Percentiles rank a stretch among this genome's conserved stretches.
Evolutionary conservation across 2,888 invertebrate species (phyloP).

Genomic region (Mythimna impura): DNA sequence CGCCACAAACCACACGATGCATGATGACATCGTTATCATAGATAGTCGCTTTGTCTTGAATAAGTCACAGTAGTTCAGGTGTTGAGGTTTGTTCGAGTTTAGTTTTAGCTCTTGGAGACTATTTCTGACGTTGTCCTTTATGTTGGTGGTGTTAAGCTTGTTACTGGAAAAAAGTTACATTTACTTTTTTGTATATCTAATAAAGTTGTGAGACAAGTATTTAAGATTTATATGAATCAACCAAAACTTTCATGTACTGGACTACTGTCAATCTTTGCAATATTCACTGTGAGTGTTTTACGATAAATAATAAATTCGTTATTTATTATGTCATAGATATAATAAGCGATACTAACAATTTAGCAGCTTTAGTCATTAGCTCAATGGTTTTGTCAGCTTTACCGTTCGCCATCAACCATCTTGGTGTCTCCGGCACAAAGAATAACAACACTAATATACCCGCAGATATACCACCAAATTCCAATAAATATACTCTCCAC

Average conservation of each 20-base stretch:
- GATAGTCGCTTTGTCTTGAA: conserved; percentile 71
- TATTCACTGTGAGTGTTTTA: too few relatives aligned
- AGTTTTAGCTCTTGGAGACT: conserved; percentile 66
- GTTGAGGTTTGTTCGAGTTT: conserved; percentile 58
- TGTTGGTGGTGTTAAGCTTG: conserved; percentile 65
- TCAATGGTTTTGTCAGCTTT: conserved; percentile 69
- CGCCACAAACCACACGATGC: conserved; percentile 70
- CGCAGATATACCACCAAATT: conserved; percentile 64
- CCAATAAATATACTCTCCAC: conserved; percentile 73
- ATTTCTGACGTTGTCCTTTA: conserved; percentile 70
- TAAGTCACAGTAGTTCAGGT: conserved; percentile 70
- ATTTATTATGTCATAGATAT: neutral
- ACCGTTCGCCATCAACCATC: conserved; percentile 78
- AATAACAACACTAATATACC: conserved; percentile 67
- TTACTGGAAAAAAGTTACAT: conserved; percentile 70
- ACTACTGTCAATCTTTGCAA: too few relatives aligned
- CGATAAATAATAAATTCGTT: too few relatives aligned
- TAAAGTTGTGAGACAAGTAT: neutral
- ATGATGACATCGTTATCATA: conserved; percentile 67
- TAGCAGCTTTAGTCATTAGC: conserved; percentile 75
- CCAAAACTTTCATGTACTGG: too few relatives aligned
- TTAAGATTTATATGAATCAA: too few relatives aligned
- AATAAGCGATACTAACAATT: conserved; percentile 68
- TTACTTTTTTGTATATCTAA: too few relatives aligned
- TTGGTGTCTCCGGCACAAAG: conserved; percentile 78